Conservation (phyloP, 1,140 invertebrate species). For the Hermetia illucens region DNA sequence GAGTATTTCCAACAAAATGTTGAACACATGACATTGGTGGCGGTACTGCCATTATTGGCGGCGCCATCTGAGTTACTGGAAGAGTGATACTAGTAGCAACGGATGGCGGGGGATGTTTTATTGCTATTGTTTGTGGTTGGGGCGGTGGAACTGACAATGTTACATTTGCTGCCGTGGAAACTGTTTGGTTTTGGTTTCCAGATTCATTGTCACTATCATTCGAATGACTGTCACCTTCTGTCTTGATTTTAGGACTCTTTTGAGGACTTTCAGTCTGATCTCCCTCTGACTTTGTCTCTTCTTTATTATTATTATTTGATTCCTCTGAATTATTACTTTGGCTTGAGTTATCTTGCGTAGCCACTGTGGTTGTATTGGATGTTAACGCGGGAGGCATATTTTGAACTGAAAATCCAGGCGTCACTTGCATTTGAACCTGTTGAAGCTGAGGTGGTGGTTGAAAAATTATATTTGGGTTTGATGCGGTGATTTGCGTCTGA, state of each 20-base stretch:
- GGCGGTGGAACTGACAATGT: background rate
- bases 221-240: background rate
- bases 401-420: too few species aligned
- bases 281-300: background rate
- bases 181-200: background rate
- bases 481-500: background rate
- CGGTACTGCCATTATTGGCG: conserved; percentile 5
- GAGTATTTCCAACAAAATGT: conserved; percentile 6
- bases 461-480: conserved; percentile 3
- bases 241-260: background rate
- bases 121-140: background rate
- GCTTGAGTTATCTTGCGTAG: background rate
- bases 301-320: background rate
- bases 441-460: background rate
- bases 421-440: conserved; percentile 2
- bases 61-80: background rate
- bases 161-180: background rate
- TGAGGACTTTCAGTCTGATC: background rate
- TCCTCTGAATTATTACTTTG: background rate
- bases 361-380: background rate
- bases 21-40: conserved; percentile 5
- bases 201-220: background rate
- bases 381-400: background rate
- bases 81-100: background rate
- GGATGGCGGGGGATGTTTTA: background rate